Evolutionary conservation across 2,888 invertebrate species (phyloP).

Genomic region (Polia nebulosa): DNA sequence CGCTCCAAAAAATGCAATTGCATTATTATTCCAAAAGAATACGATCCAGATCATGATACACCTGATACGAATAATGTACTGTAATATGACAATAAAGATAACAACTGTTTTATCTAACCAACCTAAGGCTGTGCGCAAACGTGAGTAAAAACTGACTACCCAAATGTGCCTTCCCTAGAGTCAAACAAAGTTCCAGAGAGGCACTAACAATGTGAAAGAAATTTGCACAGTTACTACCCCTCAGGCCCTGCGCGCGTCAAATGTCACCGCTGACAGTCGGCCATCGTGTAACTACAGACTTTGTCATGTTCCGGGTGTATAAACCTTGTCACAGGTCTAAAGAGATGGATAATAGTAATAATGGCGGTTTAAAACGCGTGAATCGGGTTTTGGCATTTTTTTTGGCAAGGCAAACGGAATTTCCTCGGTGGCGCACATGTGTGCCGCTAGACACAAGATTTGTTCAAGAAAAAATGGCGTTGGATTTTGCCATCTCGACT

Average conservation of each 20-base stretch:
- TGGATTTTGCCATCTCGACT: neutral
- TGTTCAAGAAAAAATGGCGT: neutral
- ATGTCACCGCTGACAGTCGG: too few species aligned
- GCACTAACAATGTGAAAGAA: neutral
- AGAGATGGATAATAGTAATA: too few species aligned
- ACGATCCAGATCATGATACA: conserved; percentile 39
- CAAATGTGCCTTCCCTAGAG: neutral
- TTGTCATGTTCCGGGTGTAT: too few species aligned
- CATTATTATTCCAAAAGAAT: conserved; percentile 47
- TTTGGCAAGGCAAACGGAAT: too few species aligned
- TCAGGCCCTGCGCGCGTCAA: too few species aligned
- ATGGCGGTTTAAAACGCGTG: too few species aligned
- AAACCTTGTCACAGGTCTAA: too few species aligned
- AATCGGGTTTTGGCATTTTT: too few species aligned
- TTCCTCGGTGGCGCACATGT: too few species aligned
- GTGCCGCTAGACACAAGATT: too few species aligned
- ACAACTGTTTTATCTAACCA: conserved; percentile 20
- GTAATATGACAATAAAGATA: conserved; percentile 14
- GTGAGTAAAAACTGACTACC: neutral
- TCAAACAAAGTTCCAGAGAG: neutral
- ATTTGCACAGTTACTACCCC: neutral
- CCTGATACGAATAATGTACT: conserved; percentile 34
- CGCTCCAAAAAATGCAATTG: conserved; percentile 41
- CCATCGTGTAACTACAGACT: too few species aligned
- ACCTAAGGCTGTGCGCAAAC: neutral